Conservation (phyloP, 2,888 invertebrate species). For the Machimus atricapillus region DNA sequence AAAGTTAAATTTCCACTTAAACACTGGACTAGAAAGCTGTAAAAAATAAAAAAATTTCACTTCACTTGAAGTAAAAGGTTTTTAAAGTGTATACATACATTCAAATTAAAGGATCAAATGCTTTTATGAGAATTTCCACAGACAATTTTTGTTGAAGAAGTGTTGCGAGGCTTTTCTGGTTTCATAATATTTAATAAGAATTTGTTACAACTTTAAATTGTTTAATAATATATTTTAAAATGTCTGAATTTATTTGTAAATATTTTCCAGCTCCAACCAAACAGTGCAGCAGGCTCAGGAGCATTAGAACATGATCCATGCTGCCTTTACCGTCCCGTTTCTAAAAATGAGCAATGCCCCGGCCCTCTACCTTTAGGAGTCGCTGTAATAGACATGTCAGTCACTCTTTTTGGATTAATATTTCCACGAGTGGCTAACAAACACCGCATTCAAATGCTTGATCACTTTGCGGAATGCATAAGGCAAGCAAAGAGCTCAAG, state of each 20-base stretch:
- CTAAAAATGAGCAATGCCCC: constrained; percentile 65
- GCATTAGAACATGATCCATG: constrained; percentile 97
- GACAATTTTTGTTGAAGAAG: neutral
- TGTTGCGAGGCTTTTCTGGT: neutral
- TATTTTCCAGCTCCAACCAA: constrained; percentile 80
- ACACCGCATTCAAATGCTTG: constrained; percentile 95
- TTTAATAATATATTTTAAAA: neutral
- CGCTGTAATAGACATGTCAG: constrained; percentile 94
- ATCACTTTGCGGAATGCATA: constrained; percentile 95
- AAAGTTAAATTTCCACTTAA: no score
- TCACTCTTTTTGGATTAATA: constrained; percentile 89
- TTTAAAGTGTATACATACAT: neutral
- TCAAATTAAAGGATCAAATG: neutral
- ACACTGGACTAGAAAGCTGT: no score
- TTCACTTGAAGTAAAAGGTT: neutral
- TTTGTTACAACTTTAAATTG: neutral
- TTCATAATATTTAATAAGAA: neutral
- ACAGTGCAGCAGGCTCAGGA: constrained; percentile 94
- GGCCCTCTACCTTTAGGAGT: constrained; percentile 92
- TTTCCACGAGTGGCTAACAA: constrained; percentile 95
- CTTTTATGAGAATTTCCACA: neutral
- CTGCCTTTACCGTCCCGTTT: constrained; percentile 79
- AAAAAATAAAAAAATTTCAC: no score
- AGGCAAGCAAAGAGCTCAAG: constrained; percentile 90
- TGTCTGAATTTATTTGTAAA: neutral